Base-by-base conservation (phyloP, 2,113 vertebrate genomes). In the Xenopus borealis region DNA sequence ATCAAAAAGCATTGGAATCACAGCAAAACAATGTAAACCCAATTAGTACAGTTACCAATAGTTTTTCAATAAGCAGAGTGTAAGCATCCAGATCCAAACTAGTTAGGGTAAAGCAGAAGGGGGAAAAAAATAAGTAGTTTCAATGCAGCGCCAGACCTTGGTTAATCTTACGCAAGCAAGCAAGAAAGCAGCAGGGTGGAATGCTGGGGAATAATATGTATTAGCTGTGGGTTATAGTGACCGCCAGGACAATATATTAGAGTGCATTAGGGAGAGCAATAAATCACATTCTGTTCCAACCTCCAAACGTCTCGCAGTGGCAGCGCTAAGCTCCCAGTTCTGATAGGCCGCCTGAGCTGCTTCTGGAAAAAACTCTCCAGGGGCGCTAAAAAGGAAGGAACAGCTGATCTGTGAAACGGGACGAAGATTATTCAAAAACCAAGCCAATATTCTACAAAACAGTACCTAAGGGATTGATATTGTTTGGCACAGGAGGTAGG, bases 311-410 rank as follows among this genome's bases (percentile, higher is more conserved):
- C 88, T 88, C 91, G 91, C 92, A 63, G n/a, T 84, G 82, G 91
- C 92, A 16, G 72, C 85, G 82, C 96, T 99, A 93, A 90, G 87
- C 83, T 99, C 96, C 97, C 97, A 99, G 94, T 96, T 98, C 95
- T 94, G 96, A 92, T 98, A 98, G 84, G 97, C 97, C 87, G 96
- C 93, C 88, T 99, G 96, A 84, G 96, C 97, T 74, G 97, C 97
- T 90, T 99, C 96, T 65, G 96, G 96, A 92, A 98, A 99, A 92
- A 97, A 99, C 87, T 98, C 96, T 90, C 97, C 97, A 82, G 97
- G 96, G 33, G 96, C 88, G 80, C 97, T 99, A 83, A 94, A 95
- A 0, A 57, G 85, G 46, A 47, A 63, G 63, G 77, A 69, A 72
- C 30, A 72, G 47, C 64, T 62, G 13, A 63, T 52, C 57, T 62